A percentile compares a stretch with the other conserved stretches of the same genome.
phyloP scores from a whole-genome alignment of 2,888 invertebrate genomes.

The Chaitophorus viminalis region DNA sequence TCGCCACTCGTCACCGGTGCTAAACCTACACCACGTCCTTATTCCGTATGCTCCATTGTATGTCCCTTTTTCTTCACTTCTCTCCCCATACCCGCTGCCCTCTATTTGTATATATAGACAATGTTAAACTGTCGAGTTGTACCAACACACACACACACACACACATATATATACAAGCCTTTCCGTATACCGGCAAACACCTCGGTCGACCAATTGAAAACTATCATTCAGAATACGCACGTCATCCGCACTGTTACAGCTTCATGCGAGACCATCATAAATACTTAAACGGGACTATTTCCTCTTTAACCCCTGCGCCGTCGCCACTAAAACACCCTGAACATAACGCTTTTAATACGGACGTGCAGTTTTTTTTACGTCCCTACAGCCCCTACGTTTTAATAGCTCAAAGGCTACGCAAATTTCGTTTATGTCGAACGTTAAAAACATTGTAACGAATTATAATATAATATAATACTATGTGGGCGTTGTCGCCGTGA shows the following conservation, averaged over 20 bases:
- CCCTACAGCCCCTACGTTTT: constrained; percentile 31
- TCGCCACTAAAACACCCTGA: constrained; percentile 4
- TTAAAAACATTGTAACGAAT: constrained; percentile 53
- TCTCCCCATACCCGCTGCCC: neutral
- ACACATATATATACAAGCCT: neutral
- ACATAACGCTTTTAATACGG: constrained; percentile 47
- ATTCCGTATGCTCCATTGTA: neutral
- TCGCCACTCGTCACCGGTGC: neutral
- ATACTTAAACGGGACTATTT: constrained; percentile 28
- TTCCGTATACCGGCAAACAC: constrained; percentile 26
- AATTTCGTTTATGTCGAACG: constrained; percentile 44
- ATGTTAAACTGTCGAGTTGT: constrained; percentile 4
- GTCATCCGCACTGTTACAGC: neutral
- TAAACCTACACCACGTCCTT: neutral
- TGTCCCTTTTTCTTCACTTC: neutral
- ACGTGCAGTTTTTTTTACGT: constrained; percentile 17
- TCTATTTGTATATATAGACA: neutral
- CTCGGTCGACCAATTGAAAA: constrained; percentile 32
- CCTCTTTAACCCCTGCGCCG: neutral
- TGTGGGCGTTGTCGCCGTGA: neutral
- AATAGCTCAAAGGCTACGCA: constrained; percentile 41
- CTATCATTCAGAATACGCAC: neutral
- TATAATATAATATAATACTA: neutral
- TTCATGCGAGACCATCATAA: constrained; percentile 9
- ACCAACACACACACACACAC: neutral